A percentile compares a stretch with the other conserved stretches of the same genome.
phyloP scores from a whole-genome alignment of 2,888 invertebrate species.

The Hydrotaea diabolus region DNA sequence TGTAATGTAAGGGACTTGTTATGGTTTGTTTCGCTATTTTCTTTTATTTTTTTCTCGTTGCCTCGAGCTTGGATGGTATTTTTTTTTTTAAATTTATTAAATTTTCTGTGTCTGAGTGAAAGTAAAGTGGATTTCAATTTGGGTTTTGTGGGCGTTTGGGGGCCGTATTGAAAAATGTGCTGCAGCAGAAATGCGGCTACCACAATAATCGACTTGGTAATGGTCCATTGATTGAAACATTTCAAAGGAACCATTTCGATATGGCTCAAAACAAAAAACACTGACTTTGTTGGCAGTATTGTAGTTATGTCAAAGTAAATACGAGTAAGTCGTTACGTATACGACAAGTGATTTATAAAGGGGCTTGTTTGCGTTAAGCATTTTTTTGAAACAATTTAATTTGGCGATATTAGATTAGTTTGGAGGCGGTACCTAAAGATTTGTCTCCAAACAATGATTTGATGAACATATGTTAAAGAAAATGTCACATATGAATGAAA shows the following conservation, averaged over 20 bases:
- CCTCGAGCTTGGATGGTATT: background rate
- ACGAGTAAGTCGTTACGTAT: too few species aligned
- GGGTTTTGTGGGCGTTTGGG: background rate
- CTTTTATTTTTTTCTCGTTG: background rate
- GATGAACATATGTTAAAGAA: too few species aligned
- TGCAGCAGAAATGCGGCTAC: background rate
- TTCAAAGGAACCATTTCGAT: background rate
- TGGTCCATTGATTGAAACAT: constrained; percentile 12
- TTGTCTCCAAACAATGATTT: too few species aligned
- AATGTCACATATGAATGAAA: too few species aligned
- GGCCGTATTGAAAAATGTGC: background rate
- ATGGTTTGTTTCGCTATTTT: background rate
- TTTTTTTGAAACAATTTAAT: too few species aligned
- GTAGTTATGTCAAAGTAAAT: too few species aligned
- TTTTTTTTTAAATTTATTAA: constrained; percentile 23
- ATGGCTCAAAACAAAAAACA: too few species aligned
- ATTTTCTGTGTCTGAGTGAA: background rate
- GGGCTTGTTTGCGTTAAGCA: too few species aligned
- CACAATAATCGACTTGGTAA: background rate
- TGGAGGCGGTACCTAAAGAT: too few species aligned
- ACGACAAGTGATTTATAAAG: too few species aligned
- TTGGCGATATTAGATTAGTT: too few species aligned
- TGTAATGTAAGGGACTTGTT: constrained; percentile 11
- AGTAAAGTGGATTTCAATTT: background rate
- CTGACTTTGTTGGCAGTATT: too few species aligned